Percentiles rank a stretch among this genome's conserved stretches.
phyloP scores from a whole-genome alignment of 1,140 invertebrate genomes.

The Carposina sasakii region DNA sequence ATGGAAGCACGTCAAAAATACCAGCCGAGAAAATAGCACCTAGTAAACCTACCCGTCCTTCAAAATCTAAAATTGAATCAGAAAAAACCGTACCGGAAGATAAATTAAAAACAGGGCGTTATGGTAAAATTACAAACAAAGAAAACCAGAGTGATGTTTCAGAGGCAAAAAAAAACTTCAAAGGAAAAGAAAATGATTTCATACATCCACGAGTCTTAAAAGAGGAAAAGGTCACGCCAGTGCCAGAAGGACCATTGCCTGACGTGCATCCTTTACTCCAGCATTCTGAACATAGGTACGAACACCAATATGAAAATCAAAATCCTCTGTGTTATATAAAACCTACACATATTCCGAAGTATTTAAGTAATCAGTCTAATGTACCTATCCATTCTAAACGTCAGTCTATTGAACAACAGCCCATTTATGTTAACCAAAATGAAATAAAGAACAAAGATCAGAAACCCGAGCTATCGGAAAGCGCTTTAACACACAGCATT shows the following conservation, averaged over 20 bases:
- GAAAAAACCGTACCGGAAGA: slow-evolving; percentile 40
- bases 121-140: slow-evolving; percentile 61
- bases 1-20: slow-evolving; percentile 35
- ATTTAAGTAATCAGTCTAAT: slow-evolving; percentile 73
- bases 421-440: slow-evolving; percentile 66
- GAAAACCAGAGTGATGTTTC: slow-evolving; percentile 54
- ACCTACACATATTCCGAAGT: slow-evolving; percentile 77
- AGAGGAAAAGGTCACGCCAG: slow-evolving; percentile 63
- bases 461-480: slow-evolving; percentile 50
- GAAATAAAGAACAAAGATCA: slow-evolving; percentile 45
- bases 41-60: slow-evolving; percentile 66
- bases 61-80: slow-evolving; percentile 63
- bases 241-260: slow-evolving; percentile 65
- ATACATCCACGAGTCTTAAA: slow-evolving; percentile 63
- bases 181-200: slow-evolving; percentile 66
- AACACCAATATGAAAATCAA: slow-evolving; percentile 75
- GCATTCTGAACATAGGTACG: slow-evolving; percentile 84
- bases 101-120: slow-evolving; percentile 38
- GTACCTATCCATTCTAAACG: slow-evolving; percentile 49
- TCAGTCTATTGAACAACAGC: slow-evolving; percentile 50
- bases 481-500: slow-evolving; percentile 61
- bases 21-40: slow-evolving; percentile 53
- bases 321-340: slow-evolving; percentile 77
- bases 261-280: slow-evolving; percentile 80
- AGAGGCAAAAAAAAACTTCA: slow-evolving; percentile 69